These are phyloP conservation scores for Isurus oxyrinchus DNA, from an alignment of 2,113 vertebrate genomes.

Conservation along the genomic window DNA sequence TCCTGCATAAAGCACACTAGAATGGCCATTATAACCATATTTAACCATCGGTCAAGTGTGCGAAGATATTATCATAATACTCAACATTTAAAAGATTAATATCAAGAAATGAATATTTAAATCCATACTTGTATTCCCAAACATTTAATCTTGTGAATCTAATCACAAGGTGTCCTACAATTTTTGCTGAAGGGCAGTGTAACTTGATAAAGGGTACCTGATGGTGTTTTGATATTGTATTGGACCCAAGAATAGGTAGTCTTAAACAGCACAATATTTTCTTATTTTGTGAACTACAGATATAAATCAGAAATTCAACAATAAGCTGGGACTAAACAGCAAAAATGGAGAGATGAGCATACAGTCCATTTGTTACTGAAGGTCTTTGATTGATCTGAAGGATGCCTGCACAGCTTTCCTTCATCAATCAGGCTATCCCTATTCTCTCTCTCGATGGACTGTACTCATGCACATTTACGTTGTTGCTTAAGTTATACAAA, in stretches of 20 bases:
- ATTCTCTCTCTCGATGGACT: not conserved
- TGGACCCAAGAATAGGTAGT: not conserved
- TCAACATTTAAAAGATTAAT: constrained; percentile 30
- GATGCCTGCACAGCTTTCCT: not conserved
- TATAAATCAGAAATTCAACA: not conserved
- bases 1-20: constrained; percentile 12
- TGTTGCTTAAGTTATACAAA: not conserved
- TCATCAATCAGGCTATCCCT: not conserved
- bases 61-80: constrained; percentile 11
- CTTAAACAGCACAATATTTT: not conserved
- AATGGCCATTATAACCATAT: constrained; percentile 32
- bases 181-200: constrained; percentile 8
- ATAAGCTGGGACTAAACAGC: not conserved
- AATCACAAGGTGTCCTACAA: constrained; percentile 17
- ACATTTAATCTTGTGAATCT: constrained; percentile 32
- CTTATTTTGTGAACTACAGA: not conserved
- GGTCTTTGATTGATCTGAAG: not conserved
- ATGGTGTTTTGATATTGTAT: not conserved
- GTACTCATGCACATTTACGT: not conserved
- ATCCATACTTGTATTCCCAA: constrained; percentile 12
- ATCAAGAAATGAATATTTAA: constrained; percentile 35
- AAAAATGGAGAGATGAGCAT: not conserved
- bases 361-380: not conserved
- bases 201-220: not conserved
- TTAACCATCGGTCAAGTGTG: constrained; percentile 32